Evolutionary conservation across 2,797 vertebrate genomes (phyloP).

Genomic region (Erethizon dorsatum): DNA sequence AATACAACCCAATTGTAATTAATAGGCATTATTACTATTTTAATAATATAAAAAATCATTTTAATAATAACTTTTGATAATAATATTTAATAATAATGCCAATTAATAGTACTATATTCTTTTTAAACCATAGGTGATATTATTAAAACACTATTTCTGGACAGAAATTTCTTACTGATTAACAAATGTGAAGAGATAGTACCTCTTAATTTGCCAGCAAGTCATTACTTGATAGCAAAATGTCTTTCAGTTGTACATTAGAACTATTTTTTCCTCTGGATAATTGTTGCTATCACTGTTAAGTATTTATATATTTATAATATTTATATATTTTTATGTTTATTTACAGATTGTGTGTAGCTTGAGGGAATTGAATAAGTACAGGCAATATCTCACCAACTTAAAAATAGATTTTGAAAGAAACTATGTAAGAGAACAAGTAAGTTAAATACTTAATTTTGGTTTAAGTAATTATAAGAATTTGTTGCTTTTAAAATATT

Average conservation of each 20-base stretch:
- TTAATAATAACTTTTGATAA: not conserved
- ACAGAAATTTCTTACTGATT: not conserved
- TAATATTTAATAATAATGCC: not conserved
- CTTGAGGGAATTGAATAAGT: slow-evolving; percentile 87
- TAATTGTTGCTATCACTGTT: slow-evolving; percentile 48
- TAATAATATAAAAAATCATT: not conserved
- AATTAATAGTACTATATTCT: not conserved
- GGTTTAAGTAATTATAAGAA: not conserved
- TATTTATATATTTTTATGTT: not conserved
- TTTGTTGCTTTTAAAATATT: not conserved
- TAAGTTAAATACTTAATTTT: slow-evolving; percentile 80
- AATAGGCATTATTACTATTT: not conserved
- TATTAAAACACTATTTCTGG: slow-evolving; percentile 14
- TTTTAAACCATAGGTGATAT: not conserved
- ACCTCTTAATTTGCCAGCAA: not conserved
- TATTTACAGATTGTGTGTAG: slow-evolving; percentile 86
- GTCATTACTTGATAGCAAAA: slow-evolving; percentile 16
- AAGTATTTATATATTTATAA: not conserved
- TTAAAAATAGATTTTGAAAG: slow-evolving; percentile 88
- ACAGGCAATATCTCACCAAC: slow-evolving; percentile 87
- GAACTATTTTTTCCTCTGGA: not conserved
- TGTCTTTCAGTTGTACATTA: not conserved
- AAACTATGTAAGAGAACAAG: slow-evolving; percentile 88
- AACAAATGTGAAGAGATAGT: not conserved
- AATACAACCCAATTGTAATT: not conserved